phyloP scores from a whole-genome alignment of 2,888 invertebrate species.

The Hesperia comma region DNA sequence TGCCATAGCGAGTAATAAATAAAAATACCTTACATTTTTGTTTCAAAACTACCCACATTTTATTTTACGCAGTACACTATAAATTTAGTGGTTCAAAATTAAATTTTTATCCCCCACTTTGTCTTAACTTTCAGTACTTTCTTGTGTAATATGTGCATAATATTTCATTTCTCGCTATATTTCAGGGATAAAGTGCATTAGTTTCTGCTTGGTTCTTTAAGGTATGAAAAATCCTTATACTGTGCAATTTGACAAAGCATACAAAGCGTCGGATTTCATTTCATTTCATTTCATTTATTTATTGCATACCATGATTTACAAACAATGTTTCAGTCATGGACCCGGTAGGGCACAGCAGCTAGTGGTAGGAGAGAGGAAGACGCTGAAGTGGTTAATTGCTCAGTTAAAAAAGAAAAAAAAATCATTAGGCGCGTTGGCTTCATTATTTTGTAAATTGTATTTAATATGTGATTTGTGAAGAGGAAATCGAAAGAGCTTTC shows the following conservation, averaged over 20 bases:
- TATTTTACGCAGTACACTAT: slow-evolving; percentile 12
- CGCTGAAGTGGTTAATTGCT: too few relatives aligned
- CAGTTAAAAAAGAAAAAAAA: too few relatives aligned
- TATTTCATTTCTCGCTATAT: slow-evolving; percentile 27
- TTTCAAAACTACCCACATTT: not conserved
- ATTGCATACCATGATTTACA: too few relatives aligned
- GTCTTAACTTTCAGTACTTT: slow-evolving; percentile 19
- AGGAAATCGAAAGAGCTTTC: too few relatives aligned
- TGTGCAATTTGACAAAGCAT: not conserved
- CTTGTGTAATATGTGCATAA: slow-evolving; percentile 24
- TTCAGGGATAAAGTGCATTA: slow-evolving; percentile 15
- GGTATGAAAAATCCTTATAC: not conserved
- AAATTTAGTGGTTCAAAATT: slow-evolving; percentile 22
- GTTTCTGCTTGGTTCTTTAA: not conserved
- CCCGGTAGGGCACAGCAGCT: too few relatives aligned
- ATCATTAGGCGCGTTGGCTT: too few relatives aligned
- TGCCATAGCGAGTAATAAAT: not conserved
- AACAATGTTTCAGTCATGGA: too few relatives aligned
- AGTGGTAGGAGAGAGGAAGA: too few relatives aligned
- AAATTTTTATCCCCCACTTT: slow-evolving; percentile 30
- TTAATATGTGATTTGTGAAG: too few relatives aligned
- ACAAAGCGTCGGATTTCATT: too few relatives aligned
- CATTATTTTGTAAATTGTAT: too few relatives aligned
- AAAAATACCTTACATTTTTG: slow-evolving; percentile 7
- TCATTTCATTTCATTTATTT: too few relatives aligned